phyloP scores from a whole-genome alignment of 2,888 invertebrate genomes.

The Prostheceraeus crozeri region DNA sequence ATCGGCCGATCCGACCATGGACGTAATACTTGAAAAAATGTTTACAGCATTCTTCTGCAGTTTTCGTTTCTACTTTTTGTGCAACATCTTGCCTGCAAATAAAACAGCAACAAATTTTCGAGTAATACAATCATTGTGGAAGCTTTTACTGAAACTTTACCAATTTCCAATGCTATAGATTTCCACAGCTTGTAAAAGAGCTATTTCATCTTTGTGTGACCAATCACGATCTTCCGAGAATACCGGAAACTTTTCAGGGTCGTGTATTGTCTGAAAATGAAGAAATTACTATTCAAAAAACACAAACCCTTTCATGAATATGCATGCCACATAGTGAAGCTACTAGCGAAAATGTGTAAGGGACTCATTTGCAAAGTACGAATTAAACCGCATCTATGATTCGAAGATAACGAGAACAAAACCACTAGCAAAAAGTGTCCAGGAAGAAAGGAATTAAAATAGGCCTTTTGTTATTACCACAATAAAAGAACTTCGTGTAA shows the following conservation, averaged over 20 bases:
- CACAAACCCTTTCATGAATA: no score
- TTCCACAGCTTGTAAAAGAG: constrained; percentile 33
- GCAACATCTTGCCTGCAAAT: constrained; percentile 24
- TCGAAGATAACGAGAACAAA: no score
- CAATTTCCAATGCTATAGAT: constrained; percentile 36
- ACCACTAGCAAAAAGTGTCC: no score
- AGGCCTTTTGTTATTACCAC: no score
- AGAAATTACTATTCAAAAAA: not conserved
- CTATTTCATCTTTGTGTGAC: constrained; percentile 31
- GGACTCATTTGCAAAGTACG: no score
- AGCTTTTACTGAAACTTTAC: constrained; percentile 3
- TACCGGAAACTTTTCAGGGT: not conserved
- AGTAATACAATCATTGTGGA: not conserved
- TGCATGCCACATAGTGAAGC: no score
- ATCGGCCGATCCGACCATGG: constrained; percentile 19
- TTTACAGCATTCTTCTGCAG: constrained; percentile 29
- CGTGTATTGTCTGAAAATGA: not conserved
- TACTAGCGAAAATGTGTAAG: no score
- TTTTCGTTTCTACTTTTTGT: constrained; percentile 29
- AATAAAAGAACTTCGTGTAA: no score
- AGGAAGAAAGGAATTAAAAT: no score
- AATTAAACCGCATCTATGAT: no score
- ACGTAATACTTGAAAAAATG: constrained; percentile 32
- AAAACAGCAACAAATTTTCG: not conserved
- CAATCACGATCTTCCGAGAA: constrained; percentile 23